Percentiles rank a stretch among this genome's conserved stretches.
Conservation (phyloP, 2,888 invertebrate species). For the Xanthorhoe designata region DNA sequence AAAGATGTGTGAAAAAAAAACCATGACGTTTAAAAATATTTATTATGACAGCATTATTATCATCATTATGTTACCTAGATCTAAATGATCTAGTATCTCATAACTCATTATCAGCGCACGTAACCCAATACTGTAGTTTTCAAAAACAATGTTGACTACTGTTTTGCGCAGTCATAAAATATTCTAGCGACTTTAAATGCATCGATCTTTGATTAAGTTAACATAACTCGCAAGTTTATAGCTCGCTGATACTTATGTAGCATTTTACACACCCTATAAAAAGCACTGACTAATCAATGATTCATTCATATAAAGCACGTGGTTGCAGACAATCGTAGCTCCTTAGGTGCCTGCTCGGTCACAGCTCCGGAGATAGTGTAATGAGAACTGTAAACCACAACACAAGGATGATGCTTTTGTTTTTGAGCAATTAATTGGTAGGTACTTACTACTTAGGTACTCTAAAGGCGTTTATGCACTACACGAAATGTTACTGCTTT, state of each 20-base stretch:
- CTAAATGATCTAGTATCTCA: neutral
- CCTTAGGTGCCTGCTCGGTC: constrained; percentile 5
- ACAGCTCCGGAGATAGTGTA: constrained; percentile 7
- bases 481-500: no score
- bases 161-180: neutral
- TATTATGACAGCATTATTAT: no score
- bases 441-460: no score
- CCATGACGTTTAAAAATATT: neutral
- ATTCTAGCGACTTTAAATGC: neutral
- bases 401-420: constrained; percentile 10
- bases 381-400: constrained; percentile 18
- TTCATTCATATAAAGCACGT: constrained; percentile 55
- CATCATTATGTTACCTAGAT: neutral
- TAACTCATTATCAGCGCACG: no score
- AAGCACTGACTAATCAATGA: constrained; percentile 52
- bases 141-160: neutral
- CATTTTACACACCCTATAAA: constrained; percentile 12
- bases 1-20: constrained; percentile 14
- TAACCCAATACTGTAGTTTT: neutral
- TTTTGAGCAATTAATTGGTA: neutral
- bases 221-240: no score
- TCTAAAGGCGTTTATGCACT: no score
- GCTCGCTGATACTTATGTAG: neutral
- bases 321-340: constrained; percentile 35
- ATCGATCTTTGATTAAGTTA: neutral